Evolutionary conservation across 2,113 vertebrate genomes (phyloP).

Genomic region (Xenotilapia caudafasciata): DNA sequence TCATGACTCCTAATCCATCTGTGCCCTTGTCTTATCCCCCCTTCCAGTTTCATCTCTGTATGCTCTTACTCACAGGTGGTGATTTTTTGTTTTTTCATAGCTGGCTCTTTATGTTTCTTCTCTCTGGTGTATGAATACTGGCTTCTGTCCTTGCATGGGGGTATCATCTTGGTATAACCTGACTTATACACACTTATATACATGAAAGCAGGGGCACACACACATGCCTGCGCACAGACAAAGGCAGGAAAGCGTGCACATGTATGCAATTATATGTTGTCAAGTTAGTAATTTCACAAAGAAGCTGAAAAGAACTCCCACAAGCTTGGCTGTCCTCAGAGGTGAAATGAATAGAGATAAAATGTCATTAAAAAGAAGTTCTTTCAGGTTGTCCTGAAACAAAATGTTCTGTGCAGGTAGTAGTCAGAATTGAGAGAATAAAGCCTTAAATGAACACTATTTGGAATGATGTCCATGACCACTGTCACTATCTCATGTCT

Average conservation of each 20-base stretch:
- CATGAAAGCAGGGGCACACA: not conserved
- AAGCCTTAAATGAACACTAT: not conserved
- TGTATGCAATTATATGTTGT: not conserved
- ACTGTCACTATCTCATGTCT: not conserved
- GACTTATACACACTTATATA: not conserved
- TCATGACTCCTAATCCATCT: slow-evolving; percentile 19
- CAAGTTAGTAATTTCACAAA: not conserved
- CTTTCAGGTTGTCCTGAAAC: not conserved
- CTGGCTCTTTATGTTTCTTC: not conserved
- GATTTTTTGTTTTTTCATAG: not conserved
- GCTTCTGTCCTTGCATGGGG: slow-evolving; percentile 23
- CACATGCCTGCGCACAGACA: not conserved
- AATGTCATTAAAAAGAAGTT: slow-evolving; percentile 5
- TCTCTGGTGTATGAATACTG: slow-evolving; percentile 21
- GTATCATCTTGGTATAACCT: not conserved
- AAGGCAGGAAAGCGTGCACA: not conserved
- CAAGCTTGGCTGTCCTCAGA: not conserved
- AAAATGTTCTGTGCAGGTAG: not conserved
- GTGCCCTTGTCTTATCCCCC: slow-evolving; percentile 6
- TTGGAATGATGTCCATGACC: not conserved
- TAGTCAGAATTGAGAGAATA: not conserved
- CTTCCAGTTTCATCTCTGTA: not conserved
- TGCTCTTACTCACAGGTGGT: slow-evolving; percentile 15
- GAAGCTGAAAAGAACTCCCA: not conserved
- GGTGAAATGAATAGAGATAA: not conserved